Conservation (phyloP, 1,140 invertebrate species). For the Meloidogyne chitwoodi region DNA sequence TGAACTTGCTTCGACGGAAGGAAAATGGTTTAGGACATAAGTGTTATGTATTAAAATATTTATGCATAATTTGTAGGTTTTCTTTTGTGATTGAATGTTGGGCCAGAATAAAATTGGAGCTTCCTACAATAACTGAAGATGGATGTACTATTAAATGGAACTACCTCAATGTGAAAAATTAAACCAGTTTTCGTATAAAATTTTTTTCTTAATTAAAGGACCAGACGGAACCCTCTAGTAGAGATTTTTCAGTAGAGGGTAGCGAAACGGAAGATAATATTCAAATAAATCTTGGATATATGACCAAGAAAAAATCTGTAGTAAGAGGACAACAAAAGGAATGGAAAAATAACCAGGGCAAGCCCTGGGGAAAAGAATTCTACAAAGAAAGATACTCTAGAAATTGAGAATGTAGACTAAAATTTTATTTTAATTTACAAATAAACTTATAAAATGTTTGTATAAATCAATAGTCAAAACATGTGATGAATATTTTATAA, state of each 20-base stretch:
- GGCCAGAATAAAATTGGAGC: slow-evolving; percentile 5
- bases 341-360: not conserved
- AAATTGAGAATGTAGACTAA: not conserved
- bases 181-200: not conserved
- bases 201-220: not conserved
- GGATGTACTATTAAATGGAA: slow-evolving; percentile 7
- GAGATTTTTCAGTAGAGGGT: not conserved
- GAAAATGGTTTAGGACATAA: not conserved
- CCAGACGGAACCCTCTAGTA: not conserved
- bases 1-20: not conserved
- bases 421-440: not conserved
- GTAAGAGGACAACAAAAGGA: not conserved
- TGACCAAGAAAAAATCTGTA: not conserved
- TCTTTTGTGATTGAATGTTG: not conserved
- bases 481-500: not conserved
- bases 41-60: too few relatives aligned
- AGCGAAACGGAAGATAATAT: not conserved
- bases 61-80: not conserved
- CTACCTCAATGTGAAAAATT: not conserved
- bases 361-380: not conserved
- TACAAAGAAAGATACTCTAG: not conserved
- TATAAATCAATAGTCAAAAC: not conserved
- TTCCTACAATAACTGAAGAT: slow-evolving; percentile 2
- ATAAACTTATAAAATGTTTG: not conserved
- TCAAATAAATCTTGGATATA: not conserved